Conservation (phyloP, 2,797 vertebrate species). For the Megaceryle alcyon region DNA sequence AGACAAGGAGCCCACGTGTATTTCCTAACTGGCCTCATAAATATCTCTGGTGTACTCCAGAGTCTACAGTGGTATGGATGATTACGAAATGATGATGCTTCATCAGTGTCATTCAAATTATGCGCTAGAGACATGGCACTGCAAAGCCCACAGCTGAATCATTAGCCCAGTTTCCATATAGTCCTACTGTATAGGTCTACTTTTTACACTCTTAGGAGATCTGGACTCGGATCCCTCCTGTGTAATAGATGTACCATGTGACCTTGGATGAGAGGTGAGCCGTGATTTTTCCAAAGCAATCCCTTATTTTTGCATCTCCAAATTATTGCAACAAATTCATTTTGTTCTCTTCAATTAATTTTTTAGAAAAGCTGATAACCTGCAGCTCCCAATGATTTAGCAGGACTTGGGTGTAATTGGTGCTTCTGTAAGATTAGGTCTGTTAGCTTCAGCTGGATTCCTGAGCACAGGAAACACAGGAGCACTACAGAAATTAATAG, state of each 20-base stretch:
- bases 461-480: not conserved
- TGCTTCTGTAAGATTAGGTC: not conserved
- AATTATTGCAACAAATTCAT: not conserved
- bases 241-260: not conserved
- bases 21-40: not conserved
- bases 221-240: not conserved
- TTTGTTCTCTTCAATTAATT: conserved; percentile 4
- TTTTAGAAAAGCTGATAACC: not conserved
- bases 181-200: not conserved
- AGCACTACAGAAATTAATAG: not conserved
- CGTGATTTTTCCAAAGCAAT: not conserved
- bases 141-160: not conserved
- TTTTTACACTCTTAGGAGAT: not conserved
- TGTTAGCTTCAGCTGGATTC: not conserved
- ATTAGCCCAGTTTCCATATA: not conserved
- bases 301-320: not conserved
- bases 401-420: not conserved
- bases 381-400: not conserved
- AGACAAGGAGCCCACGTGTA: not conserved
- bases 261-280: not conserved
- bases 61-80: not conserved
- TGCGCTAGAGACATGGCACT: not conserved
- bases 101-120: not conserved
- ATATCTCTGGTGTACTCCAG: not conserved
- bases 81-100: not conserved